Percentiles rank a stretch among this genome's conserved stretches.
Evolutionary conservation across 2,797 vertebrate species (phyloP).

Genomic region (Danio kyathit): DNA sequence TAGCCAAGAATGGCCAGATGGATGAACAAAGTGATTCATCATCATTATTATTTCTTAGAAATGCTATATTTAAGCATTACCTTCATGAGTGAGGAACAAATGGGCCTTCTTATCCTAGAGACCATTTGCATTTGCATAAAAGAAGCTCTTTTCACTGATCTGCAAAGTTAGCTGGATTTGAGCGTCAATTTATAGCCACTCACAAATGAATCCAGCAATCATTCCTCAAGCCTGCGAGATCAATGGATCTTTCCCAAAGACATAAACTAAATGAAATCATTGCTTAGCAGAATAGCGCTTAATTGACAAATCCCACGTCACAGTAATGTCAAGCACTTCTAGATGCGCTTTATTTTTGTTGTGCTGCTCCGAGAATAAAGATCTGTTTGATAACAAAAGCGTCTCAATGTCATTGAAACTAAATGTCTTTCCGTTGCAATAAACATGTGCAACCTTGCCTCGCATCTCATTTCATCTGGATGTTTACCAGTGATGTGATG

Average conservation of each 20-base stretch:
- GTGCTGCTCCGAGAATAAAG: neutral
- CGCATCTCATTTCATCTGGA: slow-evolving; percentile 40
- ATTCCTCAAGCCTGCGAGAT: slow-evolving; percentile 6
- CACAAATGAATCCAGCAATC: slow-evolving; percentile 32
- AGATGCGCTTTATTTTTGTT: neutral
- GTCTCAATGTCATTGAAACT: slow-evolving; percentile 28
- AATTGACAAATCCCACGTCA: neutral
- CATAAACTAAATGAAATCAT: slow-evolving; percentile 29
- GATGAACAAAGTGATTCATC: slow-evolving; percentile 45
- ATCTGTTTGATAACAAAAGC: slow-evolving; percentile 13
- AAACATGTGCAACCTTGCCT: slow-evolving; percentile 15
- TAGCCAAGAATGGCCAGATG: slow-evolving; percentile 22
- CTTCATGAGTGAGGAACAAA: slow-evolving; percentile 39
- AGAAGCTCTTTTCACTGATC: slow-evolving; percentile 36
- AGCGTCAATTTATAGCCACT: slow-evolving; percentile 38
- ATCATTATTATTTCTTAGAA: slow-evolving; percentile 39
- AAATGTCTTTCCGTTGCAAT: slow-evolving; percentile 1
- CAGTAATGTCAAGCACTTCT: neutral
- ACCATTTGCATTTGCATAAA: slow-evolving; percentile 52
- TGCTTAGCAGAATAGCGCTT: slow-evolving; percentile 1
- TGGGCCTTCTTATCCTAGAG: slow-evolving; percentile 37
- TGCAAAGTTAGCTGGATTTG: slow-evolving; percentile 38
- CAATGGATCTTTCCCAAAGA: slow-evolving; percentile 21
- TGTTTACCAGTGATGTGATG: slow-evolving; percentile 41
- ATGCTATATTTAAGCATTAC: slow-evolving; percentile 37